Percentiles rank a stretch among this genome's conserved stretches.
phyloP scores from a whole-genome alignment of 2,797 vertebrate genomes.

The Leptodactylus fallax region DNA sequence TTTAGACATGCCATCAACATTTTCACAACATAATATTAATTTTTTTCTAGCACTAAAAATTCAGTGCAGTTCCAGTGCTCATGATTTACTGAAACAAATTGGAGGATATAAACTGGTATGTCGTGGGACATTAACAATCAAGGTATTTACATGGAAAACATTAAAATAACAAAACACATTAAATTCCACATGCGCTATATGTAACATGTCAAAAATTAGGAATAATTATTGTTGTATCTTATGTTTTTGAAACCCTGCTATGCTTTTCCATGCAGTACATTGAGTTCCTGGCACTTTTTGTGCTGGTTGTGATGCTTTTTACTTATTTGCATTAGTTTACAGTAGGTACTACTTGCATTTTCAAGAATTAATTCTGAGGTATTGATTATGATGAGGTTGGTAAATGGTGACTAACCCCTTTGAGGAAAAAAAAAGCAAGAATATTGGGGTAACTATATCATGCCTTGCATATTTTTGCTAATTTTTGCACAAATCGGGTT shows the following conservation, averaged over 20 bases:
- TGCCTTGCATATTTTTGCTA: too few species aligned
- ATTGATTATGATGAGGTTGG: too few species aligned
- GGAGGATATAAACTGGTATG: slow-evolving; percentile 81
- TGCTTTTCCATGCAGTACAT: background rate
- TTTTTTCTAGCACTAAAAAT: slow-evolving; percentile 82
- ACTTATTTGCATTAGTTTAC: too few species aligned
- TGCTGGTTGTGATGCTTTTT: too few species aligned
- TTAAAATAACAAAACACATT: background rate
- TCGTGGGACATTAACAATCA: slow-evolving; percentile 83
- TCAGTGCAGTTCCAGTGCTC: slow-evolving; percentile 83
- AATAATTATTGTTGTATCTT: background rate
- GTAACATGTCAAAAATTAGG: background rate
- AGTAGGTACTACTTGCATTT: too few species aligned
- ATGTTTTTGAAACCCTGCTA: background rate
- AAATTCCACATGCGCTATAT: background rate
- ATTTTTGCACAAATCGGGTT: too few species aligned
- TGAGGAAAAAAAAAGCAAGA: too few species aligned
- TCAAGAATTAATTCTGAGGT: too few species aligned
- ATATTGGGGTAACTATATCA: too few species aligned
- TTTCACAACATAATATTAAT: background rate
- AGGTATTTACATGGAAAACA: slow-evolving; percentile 72
- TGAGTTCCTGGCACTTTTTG: background rate
- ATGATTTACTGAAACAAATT: slow-evolving; percentile 86
- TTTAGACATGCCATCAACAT: background rate
- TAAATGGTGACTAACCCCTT: too few species aligned